phyloP scores from a whole-genome alignment of 2,888 invertebrate genomes.

The Ichneumoninae sp. region DNA sequence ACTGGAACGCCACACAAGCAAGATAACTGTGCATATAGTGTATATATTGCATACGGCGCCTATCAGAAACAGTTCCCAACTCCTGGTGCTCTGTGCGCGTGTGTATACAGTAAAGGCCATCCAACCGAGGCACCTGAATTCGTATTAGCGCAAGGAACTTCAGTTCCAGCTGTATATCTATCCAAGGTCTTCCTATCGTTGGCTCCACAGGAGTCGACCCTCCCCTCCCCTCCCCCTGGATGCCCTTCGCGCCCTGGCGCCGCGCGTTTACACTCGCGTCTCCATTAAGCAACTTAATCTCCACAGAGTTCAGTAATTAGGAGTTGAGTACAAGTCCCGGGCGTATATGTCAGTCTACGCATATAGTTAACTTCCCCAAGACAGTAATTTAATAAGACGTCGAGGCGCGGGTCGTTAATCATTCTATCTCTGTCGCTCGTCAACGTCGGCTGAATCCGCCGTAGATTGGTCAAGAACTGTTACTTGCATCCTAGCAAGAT shows the following conservation, averaged over 20 bases:
- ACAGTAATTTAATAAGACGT: slow-evolving; percentile 74
- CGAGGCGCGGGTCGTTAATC: slow-evolving; percentile 43
- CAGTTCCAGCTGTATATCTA: slow-evolving; percentile 71
- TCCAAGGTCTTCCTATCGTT: slow-evolving; percentile 48
- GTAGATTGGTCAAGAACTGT: slow-evolving; percentile 21
- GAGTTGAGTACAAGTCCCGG: slow-evolving; percentile 74
- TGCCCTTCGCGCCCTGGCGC: slow-evolving; percentile 27
- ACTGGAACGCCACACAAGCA: slow-evolving; percentile 16
- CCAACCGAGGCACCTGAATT: slow-evolving; percentile 74
- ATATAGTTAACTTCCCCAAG: slow-evolving; percentile 69
- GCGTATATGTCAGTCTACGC: slow-evolving; percentile 70
- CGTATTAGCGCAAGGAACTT: slow-evolving; percentile 75
- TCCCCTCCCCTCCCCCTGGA: slow-evolving; percentile 33
- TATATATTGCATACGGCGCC: slow-evolving; percentile 57
- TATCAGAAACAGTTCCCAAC: slow-evolving; percentile 76
- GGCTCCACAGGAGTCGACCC: slow-evolving; percentile 12
- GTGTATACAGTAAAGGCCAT: slow-evolving; percentile 62
- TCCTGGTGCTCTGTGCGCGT: slow-evolving; percentile 59
- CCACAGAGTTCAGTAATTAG: slow-evolving; percentile 77
- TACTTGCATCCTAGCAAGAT: background rate
- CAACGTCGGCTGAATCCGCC: slow-evolving; percentile 1
- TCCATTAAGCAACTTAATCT: slow-evolving; percentile 74
- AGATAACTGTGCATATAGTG: slow-evolving; percentile 31
- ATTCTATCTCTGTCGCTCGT: slow-evolving; percentile 43
- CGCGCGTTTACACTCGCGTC: slow-evolving; percentile 60